phyloP scores from a whole-genome alignment of 2,113 vertebrate genomes.

The Ammodytes marinus region DNA sequence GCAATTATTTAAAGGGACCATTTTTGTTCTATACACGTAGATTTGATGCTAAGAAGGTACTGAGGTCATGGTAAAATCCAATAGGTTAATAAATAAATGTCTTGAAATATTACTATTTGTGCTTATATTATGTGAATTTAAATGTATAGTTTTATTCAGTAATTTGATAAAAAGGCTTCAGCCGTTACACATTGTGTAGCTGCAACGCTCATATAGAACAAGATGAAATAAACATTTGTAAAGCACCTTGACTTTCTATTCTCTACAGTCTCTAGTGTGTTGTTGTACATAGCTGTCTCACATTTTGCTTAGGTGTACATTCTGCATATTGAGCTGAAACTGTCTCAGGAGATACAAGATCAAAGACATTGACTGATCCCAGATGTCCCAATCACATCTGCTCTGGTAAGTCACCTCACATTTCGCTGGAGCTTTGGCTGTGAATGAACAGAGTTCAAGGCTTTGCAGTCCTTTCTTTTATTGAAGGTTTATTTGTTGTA shows the following conservation, averaged over 20 bases:
- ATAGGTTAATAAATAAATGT: constrained; percentile 36
- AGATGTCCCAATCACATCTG: constrained; percentile 31
- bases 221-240: constrained; percentile 23
- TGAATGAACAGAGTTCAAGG: not conserved
- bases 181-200: not conserved
- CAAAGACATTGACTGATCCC: constrained; percentile 7
- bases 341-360: not conserved
- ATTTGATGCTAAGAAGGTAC: constrained; percentile 14
- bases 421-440: not conserved
- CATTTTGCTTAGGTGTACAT: constrained; percentile 4
- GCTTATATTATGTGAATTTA: not conserved
- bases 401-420: not conserved
- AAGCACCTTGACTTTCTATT: not conserved
- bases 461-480: not conserved
- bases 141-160: not conserved
- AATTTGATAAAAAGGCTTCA: not conserved
- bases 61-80: not conserved
- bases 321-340: not conserved
- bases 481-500: not conserved
- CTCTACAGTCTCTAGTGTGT: constrained; percentile 7
- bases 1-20: not conserved
- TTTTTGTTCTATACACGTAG: not conserved
- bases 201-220: not conserved
- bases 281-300: not conserved
- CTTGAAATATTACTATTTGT: not conserved